A percentile compares a stretch with the other conserved stretches of the same genome.
phyloP scores from a whole-genome alignment of 2,888 invertebrate species.

The Mythimna vitellina region DNA sequence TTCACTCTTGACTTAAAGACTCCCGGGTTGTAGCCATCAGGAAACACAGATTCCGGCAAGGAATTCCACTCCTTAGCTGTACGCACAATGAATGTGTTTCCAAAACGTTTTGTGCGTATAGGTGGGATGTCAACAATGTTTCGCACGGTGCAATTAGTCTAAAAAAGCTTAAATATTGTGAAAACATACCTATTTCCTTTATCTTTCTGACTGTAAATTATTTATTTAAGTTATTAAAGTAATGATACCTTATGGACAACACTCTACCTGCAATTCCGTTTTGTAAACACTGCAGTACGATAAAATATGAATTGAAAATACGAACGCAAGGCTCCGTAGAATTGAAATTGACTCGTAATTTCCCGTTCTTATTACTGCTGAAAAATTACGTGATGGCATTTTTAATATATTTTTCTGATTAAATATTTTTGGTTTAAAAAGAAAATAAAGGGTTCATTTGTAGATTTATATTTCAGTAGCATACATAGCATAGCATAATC shows the following conservation, averaged over 20 bases:
- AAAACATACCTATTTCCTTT: background rate
- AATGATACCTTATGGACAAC: slow-evolving; percentile 22
- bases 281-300: slow-evolving; percentile 28
- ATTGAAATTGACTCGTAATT: slow-evolving; percentile 41
- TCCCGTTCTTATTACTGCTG: slow-evolving; percentile 21
- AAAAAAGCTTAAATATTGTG: background rate
- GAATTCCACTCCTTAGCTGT: too few species aligned
- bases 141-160: background rate
- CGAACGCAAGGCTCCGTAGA: slow-evolving; percentile 6
- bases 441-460: background rate
- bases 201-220: background rate
- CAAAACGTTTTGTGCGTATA: too few species aligned
- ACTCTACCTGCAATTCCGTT: slow-evolving; percentile 32
- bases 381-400: slow-evolving; percentile 43
- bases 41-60: too few species aligned
- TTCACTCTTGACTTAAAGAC: too few species aligned
- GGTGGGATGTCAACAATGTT: too few species aligned
- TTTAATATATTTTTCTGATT: slow-evolving; percentile 29
- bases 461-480: background rate
- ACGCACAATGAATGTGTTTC: too few species aligned
- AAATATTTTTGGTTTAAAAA: slow-evolving; percentile 12
- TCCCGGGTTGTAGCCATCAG: too few species aligned
- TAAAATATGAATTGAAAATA: slow-evolving; percentile 43
- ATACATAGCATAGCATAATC: too few species aligned
- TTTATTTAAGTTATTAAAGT: slow-evolving; percentile 35